Evolutionary conservation across 1,140 invertebrate species (phyloP).

Genomic region (Pogonognathellus flavescens): DNA sequence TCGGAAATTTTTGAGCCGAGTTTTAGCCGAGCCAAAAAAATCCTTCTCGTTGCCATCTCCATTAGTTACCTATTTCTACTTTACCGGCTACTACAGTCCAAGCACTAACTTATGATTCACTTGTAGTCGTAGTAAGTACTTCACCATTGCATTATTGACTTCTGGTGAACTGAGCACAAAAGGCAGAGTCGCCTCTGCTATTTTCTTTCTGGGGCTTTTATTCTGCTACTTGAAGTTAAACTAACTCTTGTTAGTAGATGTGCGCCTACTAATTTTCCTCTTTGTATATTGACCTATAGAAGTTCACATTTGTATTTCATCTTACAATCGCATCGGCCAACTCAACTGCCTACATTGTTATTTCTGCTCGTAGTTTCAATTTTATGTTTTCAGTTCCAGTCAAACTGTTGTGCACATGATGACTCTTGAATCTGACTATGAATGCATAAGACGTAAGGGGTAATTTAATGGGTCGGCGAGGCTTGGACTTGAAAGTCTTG

Average conservation of each 20-base stretch:
- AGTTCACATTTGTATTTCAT: not conserved
- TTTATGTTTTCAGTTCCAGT: constrained; percentile 17
- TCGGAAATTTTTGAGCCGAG: no score
- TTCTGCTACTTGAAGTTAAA: no score
- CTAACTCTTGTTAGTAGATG: not conserved
- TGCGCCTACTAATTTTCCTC: constrained; percentile 9
- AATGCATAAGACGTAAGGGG: constrained; percentile 22
- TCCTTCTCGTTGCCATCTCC: no score
- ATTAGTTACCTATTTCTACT: no score
- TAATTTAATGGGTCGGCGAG: constrained; percentile 32
- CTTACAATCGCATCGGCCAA: not conserved
- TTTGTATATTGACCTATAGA: constrained; percentile 21
- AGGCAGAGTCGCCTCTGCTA: not conserved
- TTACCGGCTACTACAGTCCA: no score
- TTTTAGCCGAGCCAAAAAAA: no score
- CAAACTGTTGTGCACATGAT: not conserved
- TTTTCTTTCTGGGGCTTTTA: not conserved
- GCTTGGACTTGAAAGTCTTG: constrained; percentile 33
- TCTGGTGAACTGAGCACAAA: not conserved
- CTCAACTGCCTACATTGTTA: constrained; percentile 5
- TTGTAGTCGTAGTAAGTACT: no score
- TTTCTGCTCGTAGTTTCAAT: constrained; percentile 6
- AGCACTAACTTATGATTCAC: no score
- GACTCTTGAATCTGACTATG: not conserved
- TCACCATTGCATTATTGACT: no score